These are phyloP conservation scores for Elegia similella DNA, from an alignment of 2,888 invertebrate genomes.

Conservation along the genomic window DNA sequence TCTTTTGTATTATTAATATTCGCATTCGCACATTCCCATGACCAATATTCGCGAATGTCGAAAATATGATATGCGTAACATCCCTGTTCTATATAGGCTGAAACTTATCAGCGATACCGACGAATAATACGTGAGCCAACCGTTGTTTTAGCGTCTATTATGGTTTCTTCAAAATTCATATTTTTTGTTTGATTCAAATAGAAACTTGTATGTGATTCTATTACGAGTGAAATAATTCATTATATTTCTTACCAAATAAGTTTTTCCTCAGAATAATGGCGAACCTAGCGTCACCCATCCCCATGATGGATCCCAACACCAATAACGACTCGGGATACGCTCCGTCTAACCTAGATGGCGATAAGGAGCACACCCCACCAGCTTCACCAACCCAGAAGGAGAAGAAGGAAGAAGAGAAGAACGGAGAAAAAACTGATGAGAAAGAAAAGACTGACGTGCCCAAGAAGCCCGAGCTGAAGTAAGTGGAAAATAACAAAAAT, in stretches of 20 bases:
- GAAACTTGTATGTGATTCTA: too few species aligned
- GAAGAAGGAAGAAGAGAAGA: constrained; percentile 37
- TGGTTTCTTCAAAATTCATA: too few species aligned
- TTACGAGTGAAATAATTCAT: too few species aligned
- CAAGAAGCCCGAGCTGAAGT: constrained; percentile 70
- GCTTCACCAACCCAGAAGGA: constrained; percentile 59
- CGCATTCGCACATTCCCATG: too few species aligned
- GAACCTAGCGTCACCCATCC: constrained; percentile 79
- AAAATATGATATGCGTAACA: too few species aligned
- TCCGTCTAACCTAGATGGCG: constrained; percentile 83
- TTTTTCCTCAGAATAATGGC: constrained; percentile 64
- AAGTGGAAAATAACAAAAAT: constrained; percentile 31
- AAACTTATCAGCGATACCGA: too few species aligned
- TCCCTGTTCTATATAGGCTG: too few species aligned
- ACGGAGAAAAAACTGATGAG: constrained; percentile 30
- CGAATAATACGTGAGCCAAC: too few species aligned
- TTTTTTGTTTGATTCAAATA: too few species aligned
- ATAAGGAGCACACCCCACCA: constrained; percentile 83
- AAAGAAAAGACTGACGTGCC: constrained; percentile 43
- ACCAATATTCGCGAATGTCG: too few species aligned
- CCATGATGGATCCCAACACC: constrained; percentile 88
- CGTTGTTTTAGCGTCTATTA: too few species aligned
- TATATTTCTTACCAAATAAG: neutral
- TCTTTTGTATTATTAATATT: too few species aligned
- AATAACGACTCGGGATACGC: constrained; percentile 93